Conservation (phyloP, 1,140 invertebrate genomes). For the Globodera ellingtonae region DNA sequence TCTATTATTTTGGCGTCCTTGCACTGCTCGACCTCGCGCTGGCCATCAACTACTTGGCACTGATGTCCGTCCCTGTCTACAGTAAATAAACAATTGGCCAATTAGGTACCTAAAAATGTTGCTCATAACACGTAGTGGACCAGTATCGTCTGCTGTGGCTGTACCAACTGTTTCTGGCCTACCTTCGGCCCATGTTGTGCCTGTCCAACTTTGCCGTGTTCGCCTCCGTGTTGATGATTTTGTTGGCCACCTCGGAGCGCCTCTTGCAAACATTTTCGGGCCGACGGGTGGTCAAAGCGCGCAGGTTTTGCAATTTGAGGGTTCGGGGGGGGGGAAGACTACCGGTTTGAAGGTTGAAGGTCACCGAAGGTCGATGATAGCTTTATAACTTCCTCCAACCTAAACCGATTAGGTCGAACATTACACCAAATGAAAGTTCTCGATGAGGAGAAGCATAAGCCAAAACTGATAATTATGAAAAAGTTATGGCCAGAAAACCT, state of each 20-base stretch:
- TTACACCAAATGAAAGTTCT: no score
- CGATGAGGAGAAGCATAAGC: no score
- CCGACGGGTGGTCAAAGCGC: slow-evolving; percentile 33
- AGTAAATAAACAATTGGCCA: slow-evolving; percentile 14
- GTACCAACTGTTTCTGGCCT: slow-evolving; percentile 58
- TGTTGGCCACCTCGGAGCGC: slow-evolving; percentile 59
- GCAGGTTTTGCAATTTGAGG: slow-evolving; percentile 45
- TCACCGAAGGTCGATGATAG: no score
- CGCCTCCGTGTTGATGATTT: slow-evolving; percentile 60
- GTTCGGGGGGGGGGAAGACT: no score
- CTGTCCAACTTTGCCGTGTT: slow-evolving; percentile 58
- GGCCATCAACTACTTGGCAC: slow-evolving; percentile 60
- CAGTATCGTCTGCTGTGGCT: slow-evolving; percentile 48
- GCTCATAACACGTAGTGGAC: slow-evolving; percentile 23
- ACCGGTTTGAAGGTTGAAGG: no score
- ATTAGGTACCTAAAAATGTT: background rate
- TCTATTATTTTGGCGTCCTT: slow-evolving; percentile 63
- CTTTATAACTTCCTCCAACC: no score
- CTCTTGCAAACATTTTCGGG: slow-evolving; percentile 58
- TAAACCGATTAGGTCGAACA: no score
- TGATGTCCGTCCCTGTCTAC: slow-evolving; percentile 64
- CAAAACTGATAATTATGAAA: no score
- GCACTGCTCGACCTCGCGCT: slow-evolving; percentile 59
- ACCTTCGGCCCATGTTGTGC: slow-evolving; percentile 57
- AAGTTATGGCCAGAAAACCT: no score